Evolutionary conservation across 2,113 vertebrate genomes (phyloP), one percentile per base, ranked within the genome.

Genomic region (Chionodraco myersi): DNA sequence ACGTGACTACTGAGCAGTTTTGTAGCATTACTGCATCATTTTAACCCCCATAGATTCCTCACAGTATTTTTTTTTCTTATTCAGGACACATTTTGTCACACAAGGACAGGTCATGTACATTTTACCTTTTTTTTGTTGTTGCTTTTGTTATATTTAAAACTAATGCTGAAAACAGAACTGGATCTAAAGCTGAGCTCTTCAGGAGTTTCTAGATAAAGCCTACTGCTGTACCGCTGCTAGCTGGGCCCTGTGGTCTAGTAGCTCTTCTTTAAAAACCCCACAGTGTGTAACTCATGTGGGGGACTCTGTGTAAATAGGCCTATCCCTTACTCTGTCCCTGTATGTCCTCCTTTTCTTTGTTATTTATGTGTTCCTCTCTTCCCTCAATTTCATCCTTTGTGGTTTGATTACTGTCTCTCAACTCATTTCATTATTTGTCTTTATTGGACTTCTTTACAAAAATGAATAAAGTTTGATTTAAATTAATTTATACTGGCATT

Each of bases 391-490:
- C 48, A 26, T 63, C 1, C 2, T 78, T 58, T 85, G 72, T 86
- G 62, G 56, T 82, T 68, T 49, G 10, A 51, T 83, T 66, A 65
- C 65, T 65, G 79, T 71, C 68, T 86, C n/a, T 21, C n/a, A 75
- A 72, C 77, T 89, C 53, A 80, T 74, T 82, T 85, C 76, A 57
- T 79, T 52, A 12, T 59, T 60, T 84, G 72, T 86, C 73, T 86
- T 84, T 79, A 69, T 68, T 80, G 62, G 74, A 88, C 34, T 76
- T 77, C 74, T 86, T 77, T 86, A 84, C 16, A 4, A 79, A 65
- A 72, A 77, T 52, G 2, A 94, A 92, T 94, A 94, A 94, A 94
- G 53, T 82, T 80, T 86, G 74, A 84, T 86, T 88, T 90, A 83
- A 91, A 84, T 82, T 2, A 56, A 74, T 12, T 52, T 64, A 14